Evolutionary conservation across 1,140 invertebrate genomes (phyloP), one percentile per base, ranked within the genome.

Genomic region (Adoxophyes honmai): DNA sequence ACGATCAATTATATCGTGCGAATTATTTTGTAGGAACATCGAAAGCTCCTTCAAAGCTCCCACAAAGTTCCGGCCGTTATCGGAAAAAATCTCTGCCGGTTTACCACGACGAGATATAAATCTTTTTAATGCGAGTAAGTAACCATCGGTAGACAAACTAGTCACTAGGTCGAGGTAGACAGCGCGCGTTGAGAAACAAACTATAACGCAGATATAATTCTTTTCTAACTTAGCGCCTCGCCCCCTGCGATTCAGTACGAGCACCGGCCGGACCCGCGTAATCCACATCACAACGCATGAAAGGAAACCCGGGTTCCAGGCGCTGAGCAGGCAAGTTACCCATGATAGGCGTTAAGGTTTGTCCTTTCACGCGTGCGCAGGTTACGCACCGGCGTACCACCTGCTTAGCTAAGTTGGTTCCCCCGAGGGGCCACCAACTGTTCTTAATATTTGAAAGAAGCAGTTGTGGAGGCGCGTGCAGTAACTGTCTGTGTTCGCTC

Each of bases 131-230:
- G 60, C 59, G 38, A 62, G 34, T 37, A 85, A 18, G 44, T 73
- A 79, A n/a, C 16, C 52, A n/a, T 77, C 64, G 0, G 81, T 73
- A 0, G 75, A 62, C 4, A 89, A 37, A 60, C 75, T 64, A 0
- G 60, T 62, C 0, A 86, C 79, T 0, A 86, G 14, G 60, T 90
- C 86, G 10, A 90, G 42, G 55, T 89, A 84, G 5, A 88, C n/a
- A 39, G 8, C 79, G 83, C 48, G 68, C 73, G 7, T 73, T 77
- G 0, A 65, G 15, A 84, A 73, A 51, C 85, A 89, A 5, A 85
- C 62, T 51, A 89, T 89, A 0, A 89, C 6, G 5, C 44, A 60
- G 6, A 86, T 34, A 48, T 85, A 89, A 7, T 60, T 61, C 55
- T 89, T 90, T 0, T 58, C 21, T 4, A 37, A 44, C 5, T 62